Evolutionary conservation across 2,113 vertebrate species (phyloP), one percentile per base, ranked within the genome.

Genomic region (Amazona vittata): DNA sequence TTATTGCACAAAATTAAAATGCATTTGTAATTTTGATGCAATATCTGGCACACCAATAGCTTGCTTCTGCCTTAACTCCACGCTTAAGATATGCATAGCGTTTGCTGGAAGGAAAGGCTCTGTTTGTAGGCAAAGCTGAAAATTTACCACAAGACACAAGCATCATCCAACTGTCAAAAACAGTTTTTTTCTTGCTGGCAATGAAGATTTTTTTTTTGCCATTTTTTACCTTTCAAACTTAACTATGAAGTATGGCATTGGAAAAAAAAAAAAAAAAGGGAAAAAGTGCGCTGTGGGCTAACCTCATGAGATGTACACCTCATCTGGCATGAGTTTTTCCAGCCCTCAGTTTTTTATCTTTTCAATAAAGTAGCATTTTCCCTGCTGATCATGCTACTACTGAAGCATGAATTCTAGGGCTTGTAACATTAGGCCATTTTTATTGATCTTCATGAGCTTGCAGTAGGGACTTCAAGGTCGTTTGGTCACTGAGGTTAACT

Each of bases 21-120:
- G 80, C 96, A 96, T 95, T 96, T 95, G 92, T 95, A 97, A 95
- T 97, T 96, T 96, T 67, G 82, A 96, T 96, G 94, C 95, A 97
- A 95, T 95, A 96, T 93, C 95, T 97, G 96, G 96, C 95, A 96
- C 94, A 89, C 94, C 95, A 89, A 82, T 93, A 94, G 62, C 88
- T 94, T 92, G 74, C 92, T 96, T 89, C 90, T 94, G 92, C 77
- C 83, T 95, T 71, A 89, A 89, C 90, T 95, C 90, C 92, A 59
- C 5, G 6, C 77, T 95, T 96, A 91, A 89, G 94, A 89, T 96
- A 94, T 96, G 95, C 91, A 85, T 71, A 94, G 57, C 81, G 5
- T 89, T 96, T 94, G 77, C 95, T 96, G 95, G 94, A 96, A 97
- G 76, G 92, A 93, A 96, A 97, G 74, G 69, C 77, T 92, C 95